phyloP scores from a whole-genome alignment of 2,113 vertebrate species.

The Pelecanoides urinatrix region DNA sequence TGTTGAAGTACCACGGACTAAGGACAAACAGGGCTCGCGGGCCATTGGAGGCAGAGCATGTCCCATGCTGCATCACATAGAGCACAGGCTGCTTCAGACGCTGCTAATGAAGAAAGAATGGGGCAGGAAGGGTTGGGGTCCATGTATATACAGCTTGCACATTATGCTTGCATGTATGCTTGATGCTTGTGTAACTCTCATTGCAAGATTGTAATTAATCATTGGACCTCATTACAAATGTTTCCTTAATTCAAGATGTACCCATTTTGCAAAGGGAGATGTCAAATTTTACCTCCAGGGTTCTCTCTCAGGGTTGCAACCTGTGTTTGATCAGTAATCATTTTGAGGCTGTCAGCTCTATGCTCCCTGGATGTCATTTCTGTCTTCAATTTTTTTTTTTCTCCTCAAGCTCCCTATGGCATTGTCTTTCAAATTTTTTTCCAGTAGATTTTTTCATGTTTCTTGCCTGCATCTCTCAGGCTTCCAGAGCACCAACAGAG shows the following conservation, averaged over 20 bases:
- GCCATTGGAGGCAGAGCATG: accelerated
- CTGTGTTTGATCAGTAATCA: not conserved
- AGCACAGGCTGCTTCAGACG: accelerated
- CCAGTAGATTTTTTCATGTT: not conserved
- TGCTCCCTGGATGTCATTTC: not conserved
- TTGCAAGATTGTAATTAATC: not conserved
- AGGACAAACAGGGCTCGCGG: not conserved
- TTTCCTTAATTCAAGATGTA: not conserved
- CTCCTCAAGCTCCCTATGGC: not conserved
- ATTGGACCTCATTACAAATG: not conserved
- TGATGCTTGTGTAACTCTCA: not conserved
- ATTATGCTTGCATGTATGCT: accelerated
- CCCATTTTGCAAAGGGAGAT: not conserved
- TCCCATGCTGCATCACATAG: accelerated
- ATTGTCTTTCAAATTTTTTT: not conserved
- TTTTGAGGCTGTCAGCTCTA: not conserved
- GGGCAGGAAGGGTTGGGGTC: not conserved
- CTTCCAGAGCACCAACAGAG: not conserved
- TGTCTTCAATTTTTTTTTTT: not conserved
- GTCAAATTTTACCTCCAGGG: not conserved
- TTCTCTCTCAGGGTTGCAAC: not conserved
- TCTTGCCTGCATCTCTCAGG: not conserved
- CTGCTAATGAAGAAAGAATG: not conserved
- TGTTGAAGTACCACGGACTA: not conserved
- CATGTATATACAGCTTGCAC: not conserved